Base-by-base conservation (phyloP, 2,797 vertebrate species). In the Ateles fusciceps region DNA sequence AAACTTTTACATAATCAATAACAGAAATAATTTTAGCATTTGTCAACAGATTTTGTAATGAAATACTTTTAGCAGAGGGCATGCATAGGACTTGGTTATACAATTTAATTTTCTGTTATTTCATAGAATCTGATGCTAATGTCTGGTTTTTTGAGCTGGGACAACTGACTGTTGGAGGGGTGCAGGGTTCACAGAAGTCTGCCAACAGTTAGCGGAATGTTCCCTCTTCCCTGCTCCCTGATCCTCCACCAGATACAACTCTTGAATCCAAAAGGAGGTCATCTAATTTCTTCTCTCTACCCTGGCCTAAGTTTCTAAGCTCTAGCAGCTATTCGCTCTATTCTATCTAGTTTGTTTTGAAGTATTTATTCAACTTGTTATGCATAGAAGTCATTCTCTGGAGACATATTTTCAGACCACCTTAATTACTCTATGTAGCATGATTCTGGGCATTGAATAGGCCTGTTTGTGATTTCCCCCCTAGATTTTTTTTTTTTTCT, bases 251-350 rank as follows among this genome's bases (percentile, higher is more conserved):
- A 14, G 57, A 55, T 19, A 21, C 19, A 64, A 68, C 88, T 90
- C 75, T 92, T 89, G 90, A 95, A 88, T 95, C 92, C 61, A 95
- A 96, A 95, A 97, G 39, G 89, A 97, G 95, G 88, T 92, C 92
- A 93, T 97, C 87, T 96, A 92, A 95, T 97, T 97, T 97, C 85
- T 97, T 97, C 68, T 75, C 74, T 97, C 74, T 91, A 92, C 48
- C 59, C 61, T 97, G 95, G 87, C 95, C 92, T 78, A n/a, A 97
- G 59, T 97, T 97, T 95, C 71, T 89, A 89, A 97, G 21, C 50
- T 75, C 30, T 92, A 85, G 59, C 1, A 85, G 75, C 57, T 79
- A 78, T 72, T 39, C 44, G 74, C 4, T 80, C 22, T 84, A 71
- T 91, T 94, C 59, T 97, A 36, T 61, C 5, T 88, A 48, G n/a